phyloP scores from a whole-genome alignment of 2,888 invertebrate species.

The Callinectes sapidus region DNA sequence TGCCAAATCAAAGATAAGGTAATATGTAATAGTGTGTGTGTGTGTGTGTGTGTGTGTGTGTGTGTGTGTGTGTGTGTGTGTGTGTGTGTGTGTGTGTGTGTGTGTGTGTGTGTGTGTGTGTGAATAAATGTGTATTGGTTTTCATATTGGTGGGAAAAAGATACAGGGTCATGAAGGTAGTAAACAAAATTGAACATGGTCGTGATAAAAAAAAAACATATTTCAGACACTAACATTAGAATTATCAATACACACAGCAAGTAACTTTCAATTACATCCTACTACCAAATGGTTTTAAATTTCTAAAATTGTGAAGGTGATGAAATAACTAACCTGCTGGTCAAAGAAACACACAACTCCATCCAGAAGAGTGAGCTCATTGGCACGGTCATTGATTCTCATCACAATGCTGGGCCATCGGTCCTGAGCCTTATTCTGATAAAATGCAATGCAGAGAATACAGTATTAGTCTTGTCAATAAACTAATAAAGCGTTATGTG shows the following conservation, averaged over 20 bases:
- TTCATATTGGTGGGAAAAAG: background rate
- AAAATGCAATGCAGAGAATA: background rate
- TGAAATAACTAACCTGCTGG: constrained; percentile 53
- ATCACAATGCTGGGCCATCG: constrained; percentile 67
- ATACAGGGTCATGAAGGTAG: background rate
- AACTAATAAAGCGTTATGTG: background rate
- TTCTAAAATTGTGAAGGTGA: too few species aligned
- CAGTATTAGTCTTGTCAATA: background rate
- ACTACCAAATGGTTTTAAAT: background rate
- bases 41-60: too few species aligned
- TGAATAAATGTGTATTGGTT: too few species aligned
- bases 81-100: too few species aligned
- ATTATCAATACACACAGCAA: background rate
- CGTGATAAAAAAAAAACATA: background rate
- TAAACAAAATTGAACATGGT: background rate
- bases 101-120: too few species aligned
- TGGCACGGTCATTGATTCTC: constrained; percentile 57
- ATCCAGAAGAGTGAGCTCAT: constrained; percentile 51
- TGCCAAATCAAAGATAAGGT: too few species aligned
- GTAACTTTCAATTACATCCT: background rate
- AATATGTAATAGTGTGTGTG: too few species aligned
- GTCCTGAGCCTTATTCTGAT: constrained; percentile 53
- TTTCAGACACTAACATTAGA: background rate
- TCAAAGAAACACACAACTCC: constrained; percentile 63
- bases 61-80: too few species aligned